A percentile compares a stretch with the other conserved stretches of the same genome.
These are phyloP conservation scores for Pleuronectes platessa DNA, from an alignment of 2,113 vertebrate species.

Conservation along the genomic window DNA sequence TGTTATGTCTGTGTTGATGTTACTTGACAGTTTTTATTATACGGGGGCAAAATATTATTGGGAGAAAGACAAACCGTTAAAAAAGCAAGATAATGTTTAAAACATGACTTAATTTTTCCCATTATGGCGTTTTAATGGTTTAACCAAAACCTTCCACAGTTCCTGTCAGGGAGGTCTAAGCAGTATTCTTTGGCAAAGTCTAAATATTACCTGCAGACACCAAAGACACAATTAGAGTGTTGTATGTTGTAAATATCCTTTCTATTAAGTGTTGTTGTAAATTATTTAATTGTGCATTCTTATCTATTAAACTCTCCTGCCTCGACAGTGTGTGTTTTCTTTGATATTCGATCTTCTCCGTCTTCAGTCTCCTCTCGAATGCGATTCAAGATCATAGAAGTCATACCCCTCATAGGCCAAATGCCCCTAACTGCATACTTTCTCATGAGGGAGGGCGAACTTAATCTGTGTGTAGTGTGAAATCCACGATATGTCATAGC, in stretches of 20 bases:
- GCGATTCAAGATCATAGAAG: conserved; percentile 62
- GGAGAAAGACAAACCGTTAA: neutral
- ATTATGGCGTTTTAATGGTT: neutral
- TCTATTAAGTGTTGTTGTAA: neutral
- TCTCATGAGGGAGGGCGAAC: conserved; percentile 73
- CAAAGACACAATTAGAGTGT: neutral
- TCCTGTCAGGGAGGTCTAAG: neutral
- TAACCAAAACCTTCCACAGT: too few species aligned
- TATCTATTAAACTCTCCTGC: conserved; percentile 17
- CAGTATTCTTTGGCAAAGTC: neutral
- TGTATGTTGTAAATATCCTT: neutral
- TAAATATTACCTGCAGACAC: neutral
- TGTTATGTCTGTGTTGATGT: neutral
- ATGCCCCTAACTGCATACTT: conserved; percentile 71
- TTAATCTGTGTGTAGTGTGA: conserved; percentile 71
- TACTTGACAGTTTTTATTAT: neutral
- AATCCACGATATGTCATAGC: conserved; percentile 67
- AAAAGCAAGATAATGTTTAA: neutral
- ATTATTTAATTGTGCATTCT: conserved; percentile 17
- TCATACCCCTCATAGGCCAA: conserved; percentile 56
- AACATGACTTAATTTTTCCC: neutral
- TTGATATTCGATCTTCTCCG: conserved; percentile 60
- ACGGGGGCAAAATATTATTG: neutral
- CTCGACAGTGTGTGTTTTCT: conserved; percentile 26
- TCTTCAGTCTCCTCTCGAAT: conserved; percentile 61